These are phyloP conservation scores for Neoscelio sp. DNA, from an alignment of 2,888 invertebrate genomes.

Conservation along the genomic window DNA sequence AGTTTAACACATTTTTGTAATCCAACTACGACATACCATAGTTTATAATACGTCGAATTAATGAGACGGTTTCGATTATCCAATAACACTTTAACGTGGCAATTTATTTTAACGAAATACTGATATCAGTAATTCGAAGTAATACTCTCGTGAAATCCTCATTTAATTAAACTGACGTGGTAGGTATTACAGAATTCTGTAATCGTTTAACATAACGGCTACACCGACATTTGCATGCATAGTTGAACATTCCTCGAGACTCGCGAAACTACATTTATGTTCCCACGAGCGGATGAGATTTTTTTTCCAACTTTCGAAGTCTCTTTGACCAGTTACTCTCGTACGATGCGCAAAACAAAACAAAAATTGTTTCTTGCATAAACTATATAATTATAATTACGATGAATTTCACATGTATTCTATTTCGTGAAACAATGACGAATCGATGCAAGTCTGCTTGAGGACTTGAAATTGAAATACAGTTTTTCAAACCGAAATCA, in stretches of 20 bases:
- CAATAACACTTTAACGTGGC: no score
- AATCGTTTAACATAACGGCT: constrained; percentile 57
- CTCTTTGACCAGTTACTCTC: constrained; percentile 27
- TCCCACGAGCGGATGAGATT: constrained; percentile 39
- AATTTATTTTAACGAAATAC: not conserved
- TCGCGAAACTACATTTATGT: constrained; percentile 32
- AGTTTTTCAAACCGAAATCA: no score
- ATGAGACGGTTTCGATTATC: no score
- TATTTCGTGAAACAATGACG: no score
- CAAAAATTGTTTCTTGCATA: not conserved
- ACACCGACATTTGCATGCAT: constrained; percentile 71
- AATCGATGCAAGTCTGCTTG: no score
- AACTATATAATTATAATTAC: no score
- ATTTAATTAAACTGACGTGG: constrained; percentile 70
- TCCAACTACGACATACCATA: no score
- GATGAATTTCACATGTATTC: no score
- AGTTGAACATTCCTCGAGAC: constrained; percentile 67
- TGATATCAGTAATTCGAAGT: constrained; percentile 57
- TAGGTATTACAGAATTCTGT: constrained; percentile 62
- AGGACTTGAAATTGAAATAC: no score
- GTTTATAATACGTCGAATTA: no score
- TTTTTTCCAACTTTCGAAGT: constrained; percentile 33
- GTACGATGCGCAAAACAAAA: no score
- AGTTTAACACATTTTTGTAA: no score
- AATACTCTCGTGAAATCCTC: constrained; percentile 67